These are phyloP conservation scores for Simalia tracyae DNA, from an alignment of 2,797 vertebrate species.

Conservation along the genomic window DNA sequence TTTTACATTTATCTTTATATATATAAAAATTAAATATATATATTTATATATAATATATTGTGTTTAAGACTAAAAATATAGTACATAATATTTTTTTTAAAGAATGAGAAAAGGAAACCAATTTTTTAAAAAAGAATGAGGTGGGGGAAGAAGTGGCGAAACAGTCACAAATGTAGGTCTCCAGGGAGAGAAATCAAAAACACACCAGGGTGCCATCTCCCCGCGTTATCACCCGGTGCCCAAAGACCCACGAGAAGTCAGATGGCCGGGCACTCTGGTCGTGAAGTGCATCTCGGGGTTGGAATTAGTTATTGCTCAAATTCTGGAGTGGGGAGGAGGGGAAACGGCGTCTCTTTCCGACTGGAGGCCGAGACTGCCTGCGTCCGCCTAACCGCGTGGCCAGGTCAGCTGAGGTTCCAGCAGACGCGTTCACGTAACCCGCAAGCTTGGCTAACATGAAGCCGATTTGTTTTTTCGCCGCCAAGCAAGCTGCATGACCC, in stretches of 20 bases:
- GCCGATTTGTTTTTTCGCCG: background rate
- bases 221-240: background rate
- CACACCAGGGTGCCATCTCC: accelerated
- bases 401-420: too few species aligned
- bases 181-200: slow-evolving; percentile 13
- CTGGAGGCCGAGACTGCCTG: too few species aligned
- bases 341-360: too few species aligned
- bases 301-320: background rate
- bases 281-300: too few species aligned
- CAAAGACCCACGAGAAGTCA: accelerated
- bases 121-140: slow-evolving; percentile 57
- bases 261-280: background rate
- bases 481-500: background rate
- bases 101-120: slow-evolving; percentile 64
- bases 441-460: background rate
- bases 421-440: background rate
- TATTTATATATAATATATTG: slow-evolving; percentile 72
- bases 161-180: slow-evolving; percentile 62
- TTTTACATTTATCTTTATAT: slow-evolving; percentile 77
- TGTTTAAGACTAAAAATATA: slow-evolving; percentile 81
- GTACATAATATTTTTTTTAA: slow-evolving; percentile 77
- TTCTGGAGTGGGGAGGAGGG: too few species aligned
- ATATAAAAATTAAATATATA: slow-evolving; percentile 80
- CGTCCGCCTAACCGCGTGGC: too few species aligned
- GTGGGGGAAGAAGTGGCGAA: background rate